A percentile compares a stretch with the other conserved stretches of the same genome.
Evolutionary conservation across 1,140 invertebrate species (phyloP).

Genomic region (Pissodes strobi): DNA sequence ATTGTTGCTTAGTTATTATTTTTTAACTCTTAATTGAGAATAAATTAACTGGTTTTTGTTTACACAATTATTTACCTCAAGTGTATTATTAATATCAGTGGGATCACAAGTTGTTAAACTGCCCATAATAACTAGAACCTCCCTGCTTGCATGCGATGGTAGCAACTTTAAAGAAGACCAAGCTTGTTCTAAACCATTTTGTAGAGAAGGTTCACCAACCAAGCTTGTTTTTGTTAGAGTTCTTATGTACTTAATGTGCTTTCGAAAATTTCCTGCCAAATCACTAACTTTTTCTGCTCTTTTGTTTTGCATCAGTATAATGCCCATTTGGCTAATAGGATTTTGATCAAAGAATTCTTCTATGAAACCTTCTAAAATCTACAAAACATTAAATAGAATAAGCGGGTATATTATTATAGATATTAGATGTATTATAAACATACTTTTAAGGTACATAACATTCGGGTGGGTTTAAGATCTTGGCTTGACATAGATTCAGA

Average conservation of each 20-base stretch:
- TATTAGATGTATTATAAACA: background rate
- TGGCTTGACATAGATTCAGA: conserved; percentile 92
- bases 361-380: conserved; percentile 92
- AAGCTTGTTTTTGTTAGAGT: conserved; percentile 65
- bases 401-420: background rate
- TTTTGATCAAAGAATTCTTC: conserved; percentile 99
- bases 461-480: conserved; percentile 93
- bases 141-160: conserved; percentile 90
- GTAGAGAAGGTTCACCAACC: conserved; percentile 89
- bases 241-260: conserved; percentile 73
- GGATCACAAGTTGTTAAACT: conserved; percentile 97
- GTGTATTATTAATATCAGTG: conserved; percentile 85
- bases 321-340: conserved; percentile 94
- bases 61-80: conserved; percentile 71
- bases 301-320: conserved; percentile 91
- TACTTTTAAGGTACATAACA: conserved; percentile 87
- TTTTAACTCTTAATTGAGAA: too few relatives aligned
- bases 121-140: conserved; percentile 89
- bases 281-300: conserved; percentile 91
- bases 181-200: conserved; percentile 92
- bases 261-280: conserved; percentile 82
- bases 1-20: too few relatives aligned
- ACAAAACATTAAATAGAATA: too few relatives aligned
- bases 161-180: conserved; percentile 84
- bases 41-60: too few relatives aligned